Percentiles rank a stretch among this genome's conserved stretches.
Conservation (phyloP, 2,888 invertebrate genomes). For the Masnerella sp. region DNA sequence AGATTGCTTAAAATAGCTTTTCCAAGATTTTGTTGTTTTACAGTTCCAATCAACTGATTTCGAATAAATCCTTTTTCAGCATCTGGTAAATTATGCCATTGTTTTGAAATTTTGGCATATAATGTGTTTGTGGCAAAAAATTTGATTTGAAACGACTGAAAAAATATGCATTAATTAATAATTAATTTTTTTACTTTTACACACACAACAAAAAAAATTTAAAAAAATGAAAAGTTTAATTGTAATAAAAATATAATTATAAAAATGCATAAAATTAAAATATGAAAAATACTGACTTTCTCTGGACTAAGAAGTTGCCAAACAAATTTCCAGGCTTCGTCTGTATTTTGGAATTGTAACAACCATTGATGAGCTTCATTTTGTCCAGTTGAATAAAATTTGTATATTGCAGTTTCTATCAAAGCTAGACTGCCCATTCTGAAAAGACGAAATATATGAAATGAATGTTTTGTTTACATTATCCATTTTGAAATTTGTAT, state of each 20-base stretch:
- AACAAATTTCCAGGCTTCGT: conserved; percentile 94
- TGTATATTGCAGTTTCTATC: conserved; percentile 77
- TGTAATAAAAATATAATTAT: too few relatives aligned
- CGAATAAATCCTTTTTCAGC: conserved; percentile 88
- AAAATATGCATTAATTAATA: conserved; percentile 60
- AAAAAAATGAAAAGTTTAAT: too few relatives aligned
- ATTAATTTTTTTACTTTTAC: neutral
- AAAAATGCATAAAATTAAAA: neutral
- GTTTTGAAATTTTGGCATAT: conserved; percentile 91
- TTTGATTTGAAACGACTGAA: conserved; percentile 91
- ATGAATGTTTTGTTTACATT: neutral
- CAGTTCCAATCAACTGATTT: conserved; percentile 86
- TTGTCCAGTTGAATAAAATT: conserved; percentile 82
- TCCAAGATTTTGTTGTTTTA: conserved; percentile 88
- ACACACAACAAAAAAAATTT: too few relatives aligned
- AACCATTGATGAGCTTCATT: conserved; percentile 92
- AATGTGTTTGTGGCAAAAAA: conserved; percentile 96
- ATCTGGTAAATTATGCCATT: conserved; percentile 91
- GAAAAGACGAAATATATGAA: neutral
- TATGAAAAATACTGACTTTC: conserved; percentile 81
- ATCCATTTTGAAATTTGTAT: neutral
- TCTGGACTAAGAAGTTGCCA: conserved; percentile 91
- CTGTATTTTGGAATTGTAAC: conserved; percentile 89
- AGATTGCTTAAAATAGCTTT: conserved; percentile 91
- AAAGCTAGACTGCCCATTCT: conserved; percentile 74